Conservation (phyloP, 2,797 vertebrate genomes). For the Astyanax mexicanus region DNA sequence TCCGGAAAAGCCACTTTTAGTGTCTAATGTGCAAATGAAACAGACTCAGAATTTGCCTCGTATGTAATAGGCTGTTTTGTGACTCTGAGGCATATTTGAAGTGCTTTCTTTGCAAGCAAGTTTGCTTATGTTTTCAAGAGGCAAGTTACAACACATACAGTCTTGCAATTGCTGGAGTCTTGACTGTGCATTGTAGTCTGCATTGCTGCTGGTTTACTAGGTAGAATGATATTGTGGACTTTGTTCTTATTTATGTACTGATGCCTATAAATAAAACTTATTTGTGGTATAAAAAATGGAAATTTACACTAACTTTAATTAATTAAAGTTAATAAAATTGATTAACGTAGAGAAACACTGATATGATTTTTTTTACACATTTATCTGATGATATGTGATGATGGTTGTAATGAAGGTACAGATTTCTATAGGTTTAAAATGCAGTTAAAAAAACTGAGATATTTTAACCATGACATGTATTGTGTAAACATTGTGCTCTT, state of each 20-base stretch:
- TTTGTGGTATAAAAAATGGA: too few species aligned
- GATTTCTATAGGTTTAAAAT: too few species aligned
- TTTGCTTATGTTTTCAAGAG: neutral
- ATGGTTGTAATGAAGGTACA: too few species aligned
- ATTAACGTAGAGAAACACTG: too few species aligned
- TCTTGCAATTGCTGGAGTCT: neutral
- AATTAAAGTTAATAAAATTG: too few species aligned
- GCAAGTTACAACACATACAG: slow-evolving; percentile 22
- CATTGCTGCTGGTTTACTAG: neutral
- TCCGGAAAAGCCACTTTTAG: neutral
- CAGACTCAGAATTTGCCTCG: neutral
- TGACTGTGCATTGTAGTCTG: neutral
- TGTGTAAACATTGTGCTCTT: too few species aligned
- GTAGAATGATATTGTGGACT: neutral
- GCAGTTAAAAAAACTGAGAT: too few species aligned
- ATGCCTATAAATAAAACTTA: too few species aligned
- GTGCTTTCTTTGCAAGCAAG: neutral
- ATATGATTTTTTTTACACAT: too few species aligned
- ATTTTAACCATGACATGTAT: too few species aligned
- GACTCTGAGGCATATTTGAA: neutral
- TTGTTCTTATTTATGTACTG: neutral
- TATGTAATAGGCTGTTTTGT: neutral
- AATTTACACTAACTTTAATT: too few species aligned
- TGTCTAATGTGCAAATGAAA: neutral
- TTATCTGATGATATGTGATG: too few species aligned